Percentiles rank a stretch among this genome's conserved stretches.
Evolutionary conservation across 2,888 invertebrate species (phyloP).

Genomic region (Willowsia nigromaculata): DNA sequence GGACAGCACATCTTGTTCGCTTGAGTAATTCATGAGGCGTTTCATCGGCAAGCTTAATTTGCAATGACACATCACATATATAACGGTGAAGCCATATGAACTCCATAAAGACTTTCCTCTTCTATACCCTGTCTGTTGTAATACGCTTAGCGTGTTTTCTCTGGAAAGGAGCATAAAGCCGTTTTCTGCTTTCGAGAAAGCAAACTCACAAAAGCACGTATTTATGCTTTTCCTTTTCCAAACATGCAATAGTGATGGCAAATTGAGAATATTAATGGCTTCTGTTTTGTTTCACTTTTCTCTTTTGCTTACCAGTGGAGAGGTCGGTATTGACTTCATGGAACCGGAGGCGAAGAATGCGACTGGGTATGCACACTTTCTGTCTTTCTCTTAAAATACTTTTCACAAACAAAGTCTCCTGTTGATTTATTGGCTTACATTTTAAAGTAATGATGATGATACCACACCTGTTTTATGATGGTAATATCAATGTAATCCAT

Average conservation of each 20-base stretch:
- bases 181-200: no score
- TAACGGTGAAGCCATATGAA: not conserved
- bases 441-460: no score
- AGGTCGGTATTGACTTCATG: conserved; percentile 89
- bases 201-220: no score
- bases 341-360: conserved; percentile 80
- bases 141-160: no score
- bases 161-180: no score
- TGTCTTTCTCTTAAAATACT: no score
- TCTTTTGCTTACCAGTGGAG: conserved; percentile 82
- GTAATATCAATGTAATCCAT: no score
- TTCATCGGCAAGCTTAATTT: conserved; percentile 21
- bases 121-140: not conserved
- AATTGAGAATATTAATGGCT: not conserved
- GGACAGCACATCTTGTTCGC: conserved; percentile 24
- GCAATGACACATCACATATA: not conserved
- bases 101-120: not conserved
- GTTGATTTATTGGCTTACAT: not conserved
- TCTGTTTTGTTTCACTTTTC: not conserved
- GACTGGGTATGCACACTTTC: conserved; percentile 66
- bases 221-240: no score
- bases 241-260: conserved; percentile 11
- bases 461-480: no score
- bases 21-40: conserved; percentile 40
- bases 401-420: not conserved